Evolutionary conservation across 92 coral and sea anemone genomes (phyloP), one percentile per base, ranked within the genome.

Genomic region (Phenganax marumi): DNA sequence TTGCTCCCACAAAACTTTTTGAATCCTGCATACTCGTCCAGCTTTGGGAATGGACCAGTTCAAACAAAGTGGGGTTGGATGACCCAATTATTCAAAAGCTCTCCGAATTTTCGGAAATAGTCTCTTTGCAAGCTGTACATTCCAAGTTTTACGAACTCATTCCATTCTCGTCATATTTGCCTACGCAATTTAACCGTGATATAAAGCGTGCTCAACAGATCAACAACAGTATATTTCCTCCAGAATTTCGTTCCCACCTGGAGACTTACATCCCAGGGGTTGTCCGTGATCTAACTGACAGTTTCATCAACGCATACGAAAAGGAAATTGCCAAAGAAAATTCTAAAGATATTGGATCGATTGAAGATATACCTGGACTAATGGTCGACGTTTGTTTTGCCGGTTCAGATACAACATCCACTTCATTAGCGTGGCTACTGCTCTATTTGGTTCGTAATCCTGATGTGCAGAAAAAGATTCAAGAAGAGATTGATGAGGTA

Each of bases 351-450:
- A 60, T 60, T 23, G 66, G 66, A 60, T 60, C 66, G 7, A 60
- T n/a, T n/a, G 66, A 60, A n/a, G 66, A 60, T 12, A 60, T 60
- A n/a, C n/a, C n/a, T 4, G n/a, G 22, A n/a, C 22, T 60, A 8
- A n/a, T 60, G 66, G 22, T 60, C 24, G 22, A 60, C 16, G 22
- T 60, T 60, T 60, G n/a, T 60, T 23, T 60, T n/a, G 66, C 66
- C 9, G 66, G 24, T 9, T 78, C 89, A 25, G 97, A 93, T 68
- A 93, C 97, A 25, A 91, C 92, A 11, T 89, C 97, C 2, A 87
- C 97, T 0, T 81, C 89, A 50, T 75, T 93, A 24, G 90, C 88
- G 6, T 93, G 97, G 97, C 86, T 91, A 65, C 87, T 93, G 63
- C 84, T 92, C 22, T 93, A 91, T 73, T 77, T n/a, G n/a, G n/a